Conservation (phyloP, 2,797 vertebrate genomes). For the Linurgus olivaceus region DNA sequence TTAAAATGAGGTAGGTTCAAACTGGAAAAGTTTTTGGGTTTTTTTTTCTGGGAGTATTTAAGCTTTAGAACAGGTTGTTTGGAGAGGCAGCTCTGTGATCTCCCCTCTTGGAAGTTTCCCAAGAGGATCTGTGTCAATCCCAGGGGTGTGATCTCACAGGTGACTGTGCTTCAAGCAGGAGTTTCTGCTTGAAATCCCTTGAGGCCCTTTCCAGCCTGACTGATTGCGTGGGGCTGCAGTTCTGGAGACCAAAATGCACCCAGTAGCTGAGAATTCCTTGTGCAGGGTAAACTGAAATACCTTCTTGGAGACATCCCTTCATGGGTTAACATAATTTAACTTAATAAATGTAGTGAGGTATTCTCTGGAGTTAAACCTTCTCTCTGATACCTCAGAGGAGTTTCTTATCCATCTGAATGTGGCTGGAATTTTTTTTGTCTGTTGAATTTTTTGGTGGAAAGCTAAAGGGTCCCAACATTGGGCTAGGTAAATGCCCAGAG, state of each 20-base stretch:
- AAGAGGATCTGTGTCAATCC: not conserved
- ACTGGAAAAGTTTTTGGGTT: not conserved
- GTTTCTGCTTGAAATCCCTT: not conserved
- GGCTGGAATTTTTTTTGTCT: not conserved
- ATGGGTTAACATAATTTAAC: not conserved
- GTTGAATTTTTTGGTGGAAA: not conserved
- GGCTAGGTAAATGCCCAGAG: not conserved
- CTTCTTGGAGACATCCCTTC: not conserved
- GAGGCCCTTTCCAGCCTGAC: not conserved
- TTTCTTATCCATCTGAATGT: not conserved
- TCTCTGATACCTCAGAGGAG: not conserved
- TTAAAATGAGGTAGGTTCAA: not conserved
- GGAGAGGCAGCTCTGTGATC: not conserved
- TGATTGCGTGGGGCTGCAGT: not conserved
- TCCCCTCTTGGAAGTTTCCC: not conserved
- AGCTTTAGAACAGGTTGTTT: not conserved
- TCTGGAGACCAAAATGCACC: not conserved
- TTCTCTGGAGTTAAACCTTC: not conserved
- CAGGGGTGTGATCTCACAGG: fast-evolving
- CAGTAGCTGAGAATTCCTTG: not conserved
- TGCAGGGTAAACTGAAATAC: not conserved
- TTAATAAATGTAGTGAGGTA: not conserved
- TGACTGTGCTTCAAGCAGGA: not conserved
- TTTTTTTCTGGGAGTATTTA: not conserved
- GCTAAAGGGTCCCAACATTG: not conserved